Evolutionary conservation across 2,797 vertebrate species (phyloP), one percentile per base, ranked within the genome.

Genomic region (Denticeps clupeoides): DNA sequence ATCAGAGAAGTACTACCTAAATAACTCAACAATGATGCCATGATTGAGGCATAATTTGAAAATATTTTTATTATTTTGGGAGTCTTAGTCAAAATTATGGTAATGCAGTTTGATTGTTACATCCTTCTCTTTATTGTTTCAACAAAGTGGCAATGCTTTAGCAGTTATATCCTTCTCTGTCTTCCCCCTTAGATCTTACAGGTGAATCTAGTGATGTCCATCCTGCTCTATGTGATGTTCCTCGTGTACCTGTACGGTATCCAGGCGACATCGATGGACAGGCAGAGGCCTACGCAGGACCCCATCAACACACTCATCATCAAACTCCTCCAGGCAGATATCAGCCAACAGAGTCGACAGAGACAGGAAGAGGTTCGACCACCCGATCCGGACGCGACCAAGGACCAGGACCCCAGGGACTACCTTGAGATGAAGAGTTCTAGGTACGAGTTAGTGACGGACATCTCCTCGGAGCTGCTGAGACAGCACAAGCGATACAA

Each of bases 121-220:
- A n/a, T n/a, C n/a, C n/a, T n/a, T n/a, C n/a, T n/a, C n/a, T n/a
- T n/a, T n/a, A n/a, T n/a, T n/a, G n/a, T n/a, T n/a, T n/a, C n/a
- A n/a, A n/a, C n/a, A n/a, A n/a, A n/a, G n/a, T n/a, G n/a, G n/a
- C n/a, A n/a, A n/a, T n/a, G n/a, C n/a, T n/a, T n/a, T n/a, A n/a
- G n/a, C n/a, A n/a, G n/a, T n/a, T 18, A 32, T 16, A 7, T 16
- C 13, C 8, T 33, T 19, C 7, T 11, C 16, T 28, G 26, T 7
- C 15, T 33, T 10, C 7, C 37, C 33, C 37, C 35, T 38, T 75
- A 97, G 93, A 77, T 97, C 83, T 90, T 99, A 89, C 92, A 97
- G 90, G 93, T 97, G 90, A 99, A 95, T 90, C 89, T 94, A 92
- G 93, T 94, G 88, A 99, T 99, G 94, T 97, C 90, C 88, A 90